A percentile compares a stretch with the other conserved stretches of the same genome.
Evolutionary conservation across 2,888 invertebrate species (phyloP).

Genomic region (Achlya flavicornis): DNA sequence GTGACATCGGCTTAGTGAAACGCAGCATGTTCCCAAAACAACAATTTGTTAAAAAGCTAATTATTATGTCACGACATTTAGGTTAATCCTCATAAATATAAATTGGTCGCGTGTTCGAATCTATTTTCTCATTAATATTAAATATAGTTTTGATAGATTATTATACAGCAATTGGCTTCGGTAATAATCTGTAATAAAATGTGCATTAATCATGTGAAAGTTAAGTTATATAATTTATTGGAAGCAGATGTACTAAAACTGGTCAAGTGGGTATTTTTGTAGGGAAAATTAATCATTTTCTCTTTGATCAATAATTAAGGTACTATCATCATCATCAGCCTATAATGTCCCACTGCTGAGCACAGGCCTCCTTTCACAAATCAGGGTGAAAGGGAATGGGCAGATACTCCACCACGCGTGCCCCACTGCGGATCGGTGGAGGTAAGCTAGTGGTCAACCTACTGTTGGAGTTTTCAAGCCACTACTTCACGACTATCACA

Average conservation of each 20-base stretch:
- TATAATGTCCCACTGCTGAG: no score
- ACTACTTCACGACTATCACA: no score
- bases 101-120: constrained; percentile 22
- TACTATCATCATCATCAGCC: no score
- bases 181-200: constrained; percentile 1
- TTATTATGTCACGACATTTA: background rate
- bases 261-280: background rate
- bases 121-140: constrained; percentile 3
- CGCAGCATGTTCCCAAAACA: background rate
- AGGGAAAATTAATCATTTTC: background rate
- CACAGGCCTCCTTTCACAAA: no score
- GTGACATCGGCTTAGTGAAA: background rate
- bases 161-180: background rate
- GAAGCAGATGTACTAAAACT: background rate
- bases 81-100: constrained; percentile 21
- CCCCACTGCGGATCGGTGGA: no score
- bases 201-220: constrained; percentile 1
- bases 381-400: no score
- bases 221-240: background rate
- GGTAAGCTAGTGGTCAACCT: no score
- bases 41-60: background rate
- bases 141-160: constrained; percentile 1
- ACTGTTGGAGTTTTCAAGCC: no score
- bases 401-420: no score
- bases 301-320: background rate